Conservation (phyloP, 2,113 vertebrate species). For the Pica pica region DNA sequence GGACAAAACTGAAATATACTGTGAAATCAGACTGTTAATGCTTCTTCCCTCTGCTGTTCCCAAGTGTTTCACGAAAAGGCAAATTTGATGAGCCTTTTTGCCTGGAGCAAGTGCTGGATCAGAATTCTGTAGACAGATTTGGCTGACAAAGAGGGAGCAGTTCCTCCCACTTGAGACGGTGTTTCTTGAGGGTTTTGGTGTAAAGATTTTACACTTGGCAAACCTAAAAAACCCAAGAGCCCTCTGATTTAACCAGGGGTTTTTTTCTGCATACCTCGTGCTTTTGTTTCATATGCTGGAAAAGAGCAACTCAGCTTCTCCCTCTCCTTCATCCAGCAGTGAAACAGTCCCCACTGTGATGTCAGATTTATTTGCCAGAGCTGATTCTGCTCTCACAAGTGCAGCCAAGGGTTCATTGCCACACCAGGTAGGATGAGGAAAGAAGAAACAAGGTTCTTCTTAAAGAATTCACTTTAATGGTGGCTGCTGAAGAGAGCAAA, state of each 20-base stretch:
- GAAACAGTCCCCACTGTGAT: neutral
- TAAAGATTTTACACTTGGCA: neutral
- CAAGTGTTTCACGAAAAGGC: neutral
- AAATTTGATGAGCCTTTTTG: neutral
- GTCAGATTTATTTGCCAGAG: neutral
- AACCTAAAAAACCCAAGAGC: neutral
- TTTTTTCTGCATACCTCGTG: neutral
- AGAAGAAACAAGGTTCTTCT: neutral
- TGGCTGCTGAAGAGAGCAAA: neutral
- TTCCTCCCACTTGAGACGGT: neutral
- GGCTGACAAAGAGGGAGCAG: neutral
- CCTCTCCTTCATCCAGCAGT: neutral
- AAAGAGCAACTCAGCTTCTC: neutral
- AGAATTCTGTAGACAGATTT: neutral
- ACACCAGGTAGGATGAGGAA: neutral
- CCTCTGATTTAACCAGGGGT: neutral
- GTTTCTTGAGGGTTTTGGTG: neutral
- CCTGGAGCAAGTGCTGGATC: neutral
- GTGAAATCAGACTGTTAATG: slow-evolving; percentile 14
- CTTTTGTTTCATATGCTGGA: neutral
- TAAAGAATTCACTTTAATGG: neutral
- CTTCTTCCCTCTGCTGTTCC: neutral
- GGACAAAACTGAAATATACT: slow-evolving; percentile 1
- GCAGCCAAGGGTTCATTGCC: neutral
- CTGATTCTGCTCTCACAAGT: neutral